These are phyloP conservation scores for Phrynocephalus forsythii DNA, from an alignment of 2,797 vertebrate species.

Conservation along the genomic window DNA sequence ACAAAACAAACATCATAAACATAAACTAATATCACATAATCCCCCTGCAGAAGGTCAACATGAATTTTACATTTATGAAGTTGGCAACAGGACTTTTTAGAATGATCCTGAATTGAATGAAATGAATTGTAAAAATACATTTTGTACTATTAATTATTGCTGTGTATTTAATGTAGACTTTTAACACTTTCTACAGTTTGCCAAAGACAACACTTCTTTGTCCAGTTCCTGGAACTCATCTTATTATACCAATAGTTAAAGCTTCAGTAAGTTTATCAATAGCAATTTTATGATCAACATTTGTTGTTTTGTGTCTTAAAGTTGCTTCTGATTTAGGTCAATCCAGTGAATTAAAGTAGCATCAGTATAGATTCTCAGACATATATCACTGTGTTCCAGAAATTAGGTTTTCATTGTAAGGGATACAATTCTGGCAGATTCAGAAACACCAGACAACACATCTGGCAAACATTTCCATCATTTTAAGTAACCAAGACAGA, in stretches of 20 bases:
- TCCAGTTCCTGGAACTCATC: constrained; percentile 33
- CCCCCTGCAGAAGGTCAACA: no score
- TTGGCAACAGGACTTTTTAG: neutral
- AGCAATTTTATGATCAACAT: neutral
- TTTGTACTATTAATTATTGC: neutral
- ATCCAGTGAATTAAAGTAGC: neutral
- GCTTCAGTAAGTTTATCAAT: constrained; percentile 18
- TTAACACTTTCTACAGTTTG: constrained; percentile 20
- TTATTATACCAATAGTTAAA: constrained; percentile 36
- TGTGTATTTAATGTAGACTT: constrained; percentile 24
- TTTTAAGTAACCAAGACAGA: neutral
- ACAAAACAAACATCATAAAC: no score
- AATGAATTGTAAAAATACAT: neutral
- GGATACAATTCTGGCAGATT: neutral
- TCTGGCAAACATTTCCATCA: neutral
- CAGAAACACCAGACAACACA: neutral
- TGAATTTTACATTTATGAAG: neutral
- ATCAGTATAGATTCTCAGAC: neutral
- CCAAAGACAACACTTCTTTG: constrained; percentile 28
- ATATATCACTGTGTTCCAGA: neutral
- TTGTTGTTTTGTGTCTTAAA: no score
- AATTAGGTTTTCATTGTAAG: neutral
- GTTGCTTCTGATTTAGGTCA: no score
- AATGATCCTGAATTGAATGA: neutral
- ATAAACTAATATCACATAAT: no score